Base-by-base conservation (phyloP, 1,140 invertebrate species). In the Conus betulinus region DNA sequence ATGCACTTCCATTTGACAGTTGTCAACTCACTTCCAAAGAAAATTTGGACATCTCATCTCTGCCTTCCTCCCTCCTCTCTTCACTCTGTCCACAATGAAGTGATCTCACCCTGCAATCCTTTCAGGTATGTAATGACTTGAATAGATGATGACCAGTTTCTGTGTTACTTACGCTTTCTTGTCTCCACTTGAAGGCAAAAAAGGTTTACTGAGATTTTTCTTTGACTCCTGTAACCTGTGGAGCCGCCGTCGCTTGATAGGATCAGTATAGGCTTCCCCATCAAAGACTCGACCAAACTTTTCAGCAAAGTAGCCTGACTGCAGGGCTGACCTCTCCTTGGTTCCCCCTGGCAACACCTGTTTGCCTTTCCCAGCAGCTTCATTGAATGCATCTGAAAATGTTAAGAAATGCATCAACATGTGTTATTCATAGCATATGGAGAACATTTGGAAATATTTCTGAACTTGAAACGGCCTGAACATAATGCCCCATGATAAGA, bases 171-270 rank as follows among this genome's bases (percentile, higher is more conserved):
- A 95, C 95, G 91, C 91, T 91, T 91, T 91, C 90, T 94, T 95
- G 39, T 94, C 93, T 85, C 93, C 94, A 93, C 90, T 95, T 85
- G 93, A 95, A 82, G 94, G 95, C 87, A 95, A 84, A 91, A 95
- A 95, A 78, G 94, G 91, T 90, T 95, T 95, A 82, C 91, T 93
- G 85, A 95, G 90, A 90, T 95, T 95, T 89, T 93, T 95, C 90
- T 94, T 93, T 71, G 90, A 71, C 92, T 95, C 93, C 90, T 94
- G 92, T 78, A 94, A 71, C 90, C 94, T 88, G 25, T 92, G 71
- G 81, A 92, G 92, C 51, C 95, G 88, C 89, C 94, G 91, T 60
- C 93, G 84, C 90, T 94, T 94, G 27, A 95, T 94, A 17, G 94
- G 94, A 92, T 95, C 95, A 84, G 91, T 92, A 88, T 95, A 95